Evolutionary conservation across 2,113 vertebrate species (phyloP), one percentile per base, ranked within the genome.

Genomic region (Pachypanchax playfairii): DNA sequence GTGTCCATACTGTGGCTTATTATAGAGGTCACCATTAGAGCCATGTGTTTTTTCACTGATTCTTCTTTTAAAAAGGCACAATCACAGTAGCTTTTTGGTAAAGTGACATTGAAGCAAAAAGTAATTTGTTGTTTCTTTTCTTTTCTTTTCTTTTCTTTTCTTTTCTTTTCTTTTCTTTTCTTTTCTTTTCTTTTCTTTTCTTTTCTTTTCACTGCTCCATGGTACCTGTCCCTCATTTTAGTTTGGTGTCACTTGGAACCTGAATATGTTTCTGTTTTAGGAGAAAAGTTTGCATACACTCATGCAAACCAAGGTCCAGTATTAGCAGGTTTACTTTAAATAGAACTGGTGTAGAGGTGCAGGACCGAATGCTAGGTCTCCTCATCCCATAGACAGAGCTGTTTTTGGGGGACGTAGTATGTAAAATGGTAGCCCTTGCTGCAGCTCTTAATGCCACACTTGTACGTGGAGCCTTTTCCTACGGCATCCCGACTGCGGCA

Each of bases 381-480:
- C 72, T 97, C 96, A 0, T 98, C 96, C 97, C 96, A 98, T 28
- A 96, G 93, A 46, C 97, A 98, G 1, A 98, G 93, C 82, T 96
- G 96, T 80, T 93, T 94, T 67, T 95, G 95, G 0, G 95, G 91
- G 63, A 96, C 96, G 0, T 93, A 94, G 83, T 93, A 99, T 31
- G 94, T 84, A 1, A 98, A 99, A 73, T 88, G 88, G 88, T 96
- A 98, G 84, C 88, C 94, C 81, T 98, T 97, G 89, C 94, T 96
- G 92, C 97, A 99, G 91, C 97, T 99, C 79, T 95, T 95, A 82
- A 99, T 99, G 86, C 97, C 97, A 0, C 97, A 99, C 67, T 97
- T 98, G 90, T 98, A 99, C n/a, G 95, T 94, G 0, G 90, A 84
- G 0, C 92, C 87, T 63, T 90, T 93, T 47, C 94, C 94, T 0